Base-by-base conservation (phyloP, 2,113 vertebrate genomes). In the Tachuris rubrigastra region DNA sequence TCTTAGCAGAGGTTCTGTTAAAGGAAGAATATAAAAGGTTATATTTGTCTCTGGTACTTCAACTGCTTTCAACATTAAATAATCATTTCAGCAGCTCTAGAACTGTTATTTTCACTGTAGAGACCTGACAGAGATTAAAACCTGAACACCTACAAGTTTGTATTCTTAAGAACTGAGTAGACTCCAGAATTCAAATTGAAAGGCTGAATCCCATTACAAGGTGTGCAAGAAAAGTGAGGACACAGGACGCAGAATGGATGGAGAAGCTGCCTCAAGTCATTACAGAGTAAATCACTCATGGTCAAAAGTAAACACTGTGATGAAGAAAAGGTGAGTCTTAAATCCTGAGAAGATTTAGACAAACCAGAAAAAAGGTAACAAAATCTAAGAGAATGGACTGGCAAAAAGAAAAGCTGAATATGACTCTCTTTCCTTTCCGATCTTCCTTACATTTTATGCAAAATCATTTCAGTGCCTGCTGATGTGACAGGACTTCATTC, bases 141-240 rank as follows among this genome's bases (percentile, higher is more conserved):
- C 69, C 20, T 30, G 4, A 89, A 25, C 76, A 86, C 58, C 58
- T 58, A 85, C 59, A 74, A 67, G n/a, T 69, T 74, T 74, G 63
- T 53, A 71, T 77, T 88, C 89, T 88, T 93, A 89, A 83, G 72
- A 85, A 71, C n/a, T 35, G n/a, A 86, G 75, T 7, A 88, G 78
- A 88, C 60, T 82, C 33, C 42, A 72, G 39, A 87, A 71, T 72
- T 50, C 44, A 56, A 52, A 60, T 58, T 60, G 39, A 75, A 89
- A 93, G 47, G 69, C 35, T 73, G 42, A 79, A 65, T 85, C 37
- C n/a, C 20, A 13, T 60, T 72, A 52, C 17, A 53, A 73, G 21
- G 53, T 52, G 14, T 3, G 37, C 53, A 50, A 76, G 41, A 63
- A 82, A 60, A 65, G 30, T 3, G 9, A 22, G 37, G 6, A 62